A percentile compares a stretch with the other conserved stretches of the same genome.
Evolutionary conservation across 2,888 invertebrate species (phyloP).

Genomic region (Tipula unca): DNA sequence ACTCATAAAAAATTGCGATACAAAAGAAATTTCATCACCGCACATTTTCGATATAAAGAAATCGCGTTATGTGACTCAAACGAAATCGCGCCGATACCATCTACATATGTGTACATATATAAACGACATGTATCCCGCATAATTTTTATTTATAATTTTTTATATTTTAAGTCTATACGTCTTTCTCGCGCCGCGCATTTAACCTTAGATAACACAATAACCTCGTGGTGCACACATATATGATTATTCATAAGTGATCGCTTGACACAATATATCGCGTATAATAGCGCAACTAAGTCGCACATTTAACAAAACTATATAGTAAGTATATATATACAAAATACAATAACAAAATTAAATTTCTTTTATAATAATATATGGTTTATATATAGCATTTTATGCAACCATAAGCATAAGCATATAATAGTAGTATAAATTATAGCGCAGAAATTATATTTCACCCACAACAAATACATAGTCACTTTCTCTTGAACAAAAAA

Average conservation of each 20-base stretch:
- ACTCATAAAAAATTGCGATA: not conserved
- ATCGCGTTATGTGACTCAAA: not conserved
- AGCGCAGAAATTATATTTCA: not conserved
- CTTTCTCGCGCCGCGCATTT: not conserved
- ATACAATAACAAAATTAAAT: not conserved
- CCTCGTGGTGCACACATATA: not conserved
- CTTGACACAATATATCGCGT: not conserved
- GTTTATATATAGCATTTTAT: not conserved
- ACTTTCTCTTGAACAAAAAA: not conserved
- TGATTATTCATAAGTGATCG: not conserved
- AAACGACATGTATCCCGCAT: not conserved
- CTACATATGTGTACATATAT: not conserved
- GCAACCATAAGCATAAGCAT: not conserved
- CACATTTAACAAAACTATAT: not conserved
- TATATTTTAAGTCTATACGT: not conserved
- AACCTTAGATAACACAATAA: constrained; percentile 8
- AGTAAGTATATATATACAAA: not conserved
- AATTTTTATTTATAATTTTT: not conserved
- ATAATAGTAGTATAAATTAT: not conserved
- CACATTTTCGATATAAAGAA: not conserved
- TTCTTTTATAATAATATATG: not conserved
- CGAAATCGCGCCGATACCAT: not conserved
- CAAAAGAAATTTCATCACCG: not conserved
- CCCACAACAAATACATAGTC: not conserved
- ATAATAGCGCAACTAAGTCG: not conserved